Evolutionary conservation across 1,140 invertebrate species (phyloP).

Genomic region (Diploscapter pachys): DNA sequence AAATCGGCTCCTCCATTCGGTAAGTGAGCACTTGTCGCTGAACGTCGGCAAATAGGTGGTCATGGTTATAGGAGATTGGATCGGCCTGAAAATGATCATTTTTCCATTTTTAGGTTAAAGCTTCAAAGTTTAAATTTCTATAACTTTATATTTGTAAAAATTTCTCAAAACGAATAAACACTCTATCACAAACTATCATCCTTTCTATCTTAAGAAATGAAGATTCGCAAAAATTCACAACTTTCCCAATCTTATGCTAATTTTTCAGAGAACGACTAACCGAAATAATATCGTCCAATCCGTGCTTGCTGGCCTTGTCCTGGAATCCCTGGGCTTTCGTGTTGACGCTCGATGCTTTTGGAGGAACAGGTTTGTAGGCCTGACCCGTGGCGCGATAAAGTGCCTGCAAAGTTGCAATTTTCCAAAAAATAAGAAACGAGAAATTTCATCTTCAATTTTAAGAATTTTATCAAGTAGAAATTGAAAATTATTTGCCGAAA

Average conservation of each 20-base stretch:
- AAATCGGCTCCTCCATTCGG: conserved; percentile 90
- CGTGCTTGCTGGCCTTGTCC: conserved; percentile 91
- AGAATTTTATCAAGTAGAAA: no score
- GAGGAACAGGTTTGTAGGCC: conserved; percentile 93
- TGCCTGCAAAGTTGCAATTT: conserved; percentile 66
- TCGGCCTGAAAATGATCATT: conserved; percentile 71
- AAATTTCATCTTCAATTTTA: no score
- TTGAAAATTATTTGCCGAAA: not conserved
- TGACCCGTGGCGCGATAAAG: conserved; percentile 97
- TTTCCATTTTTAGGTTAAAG: conserved; percentile 1
- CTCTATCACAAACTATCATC: no score
- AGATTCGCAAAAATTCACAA: no score
- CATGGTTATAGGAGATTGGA: conserved; percentile 92
- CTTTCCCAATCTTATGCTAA: not conserved
- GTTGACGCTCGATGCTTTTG: conserved; percentile 63
- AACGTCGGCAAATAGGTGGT: conserved; percentile 81
- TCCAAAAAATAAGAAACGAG: not conserved
- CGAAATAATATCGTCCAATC: conserved; percentile 87
- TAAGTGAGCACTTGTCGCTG: conserved; percentile 91
- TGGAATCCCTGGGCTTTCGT: conserved; percentile 61
- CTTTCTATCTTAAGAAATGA: no score
- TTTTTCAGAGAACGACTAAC: not conserved
- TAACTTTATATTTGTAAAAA: conserved; percentile 1
- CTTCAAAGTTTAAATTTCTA: not conserved
- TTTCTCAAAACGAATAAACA: not conserved